phyloP scores from a whole-genome alignment of 2,113 vertebrate genomes.

The Xerus inauris region DNA sequence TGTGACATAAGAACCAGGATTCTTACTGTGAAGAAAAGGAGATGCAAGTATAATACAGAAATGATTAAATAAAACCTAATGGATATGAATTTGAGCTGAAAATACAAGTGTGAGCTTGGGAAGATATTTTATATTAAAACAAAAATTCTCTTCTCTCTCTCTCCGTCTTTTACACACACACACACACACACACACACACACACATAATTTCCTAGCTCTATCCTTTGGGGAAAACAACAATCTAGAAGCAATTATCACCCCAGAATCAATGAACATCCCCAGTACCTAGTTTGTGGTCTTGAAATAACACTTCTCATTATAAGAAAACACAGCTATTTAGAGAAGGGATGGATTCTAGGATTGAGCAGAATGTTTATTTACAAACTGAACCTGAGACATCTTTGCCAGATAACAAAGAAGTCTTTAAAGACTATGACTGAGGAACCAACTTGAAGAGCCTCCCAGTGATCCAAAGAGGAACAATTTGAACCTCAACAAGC shows the following conservation, averaged over 20 bases:
- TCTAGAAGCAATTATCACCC: not conserved
- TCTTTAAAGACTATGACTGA: not conserved
- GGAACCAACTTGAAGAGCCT: not conserved
- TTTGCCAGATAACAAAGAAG: not conserved
- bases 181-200: not conserved
- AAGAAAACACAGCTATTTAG: not conserved
- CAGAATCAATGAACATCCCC: not conserved
- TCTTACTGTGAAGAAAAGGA: not conserved
- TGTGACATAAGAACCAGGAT: not conserved
- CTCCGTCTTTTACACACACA: too few species aligned
- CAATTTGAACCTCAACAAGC: not conserved
- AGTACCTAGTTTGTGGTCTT: not conserved
- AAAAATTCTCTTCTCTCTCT: too few species aligned
- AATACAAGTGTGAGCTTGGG: not conserved
- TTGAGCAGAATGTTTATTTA: not conserved
- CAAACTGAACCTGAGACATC: not conserved
- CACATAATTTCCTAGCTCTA: not conserved
- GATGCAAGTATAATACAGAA: not conserved
- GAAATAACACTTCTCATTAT: not conserved
- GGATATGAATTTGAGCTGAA: not conserved
- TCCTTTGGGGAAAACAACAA: not conserved
- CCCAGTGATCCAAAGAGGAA: not conserved
- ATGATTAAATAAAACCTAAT: not conserved
- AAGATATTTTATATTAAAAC: not conserved
- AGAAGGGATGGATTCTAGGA: not conserved